A percentile compares a stretch with the other conserved stretches of the same genome.
These are phyloP conservation scores for Zootoca vivipara DNA, from an alignment of 2,113 vertebrate species.

Conservation along the genomic window DNA sequence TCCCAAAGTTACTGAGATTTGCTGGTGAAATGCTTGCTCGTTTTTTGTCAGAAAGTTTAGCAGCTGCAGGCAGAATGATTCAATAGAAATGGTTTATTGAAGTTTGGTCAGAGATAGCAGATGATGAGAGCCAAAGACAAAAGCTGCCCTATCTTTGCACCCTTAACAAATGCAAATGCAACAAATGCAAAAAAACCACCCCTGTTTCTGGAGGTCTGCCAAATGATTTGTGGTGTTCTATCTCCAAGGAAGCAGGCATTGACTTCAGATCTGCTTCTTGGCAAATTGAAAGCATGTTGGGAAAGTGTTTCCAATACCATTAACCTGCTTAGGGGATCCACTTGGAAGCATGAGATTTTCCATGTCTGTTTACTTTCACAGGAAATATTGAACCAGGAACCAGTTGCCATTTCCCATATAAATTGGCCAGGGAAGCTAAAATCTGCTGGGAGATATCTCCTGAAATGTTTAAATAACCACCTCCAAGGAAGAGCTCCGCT, in stretches of 20 bases:
- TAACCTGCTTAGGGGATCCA: neutral
- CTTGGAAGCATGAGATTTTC: neutral
- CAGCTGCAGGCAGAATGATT: neutral
- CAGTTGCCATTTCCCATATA: neutral
- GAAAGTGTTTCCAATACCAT: neutral
- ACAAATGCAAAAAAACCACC: no score
- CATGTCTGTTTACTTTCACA: neutral
- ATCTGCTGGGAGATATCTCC: neutral
- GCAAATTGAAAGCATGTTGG: neutral
- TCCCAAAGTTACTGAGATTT: neutral
- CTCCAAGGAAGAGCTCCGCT: neutral
- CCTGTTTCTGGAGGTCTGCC: neutral
- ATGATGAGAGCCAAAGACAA: neutral
- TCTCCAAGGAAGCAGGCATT: neutral
- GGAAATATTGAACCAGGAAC: neutral
- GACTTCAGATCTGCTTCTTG: neutral
- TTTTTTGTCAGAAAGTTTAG: no score
- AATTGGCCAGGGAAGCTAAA: neutral
- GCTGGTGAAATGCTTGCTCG: neutral
- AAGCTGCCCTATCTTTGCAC: neutral
- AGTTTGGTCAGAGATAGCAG: neutral
- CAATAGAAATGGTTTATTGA: neutral
- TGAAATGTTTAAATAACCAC: neutral
- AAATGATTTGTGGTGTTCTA: neutral
- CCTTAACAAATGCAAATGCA: neutral